Evolutionary conservation across 2,888 invertebrate genomes (phyloP).

Genomic region (Tricholauxania praeusta): DNA sequence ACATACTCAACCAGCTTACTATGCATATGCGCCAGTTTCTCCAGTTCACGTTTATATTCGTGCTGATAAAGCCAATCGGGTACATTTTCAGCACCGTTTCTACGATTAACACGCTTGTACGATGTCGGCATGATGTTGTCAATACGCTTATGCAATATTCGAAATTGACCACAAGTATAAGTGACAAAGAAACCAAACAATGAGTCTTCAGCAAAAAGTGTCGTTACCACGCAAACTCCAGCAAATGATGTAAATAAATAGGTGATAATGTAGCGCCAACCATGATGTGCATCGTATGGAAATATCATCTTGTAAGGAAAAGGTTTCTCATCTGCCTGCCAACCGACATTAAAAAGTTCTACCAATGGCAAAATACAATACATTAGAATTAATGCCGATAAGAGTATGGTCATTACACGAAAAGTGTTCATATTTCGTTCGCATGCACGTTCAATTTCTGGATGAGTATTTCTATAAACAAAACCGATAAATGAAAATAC

Average conservation of each 20-base stretch:
- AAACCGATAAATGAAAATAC: neutral
- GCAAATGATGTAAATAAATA: conserved; percentile 64
- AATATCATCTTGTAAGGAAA: conserved; percentile 68
- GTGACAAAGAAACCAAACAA: conserved; percentile 65
- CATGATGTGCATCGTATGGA: conserved; percentile 60
- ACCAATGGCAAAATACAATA: conserved; percentile 63
- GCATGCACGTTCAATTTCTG: conserved; percentile 55
- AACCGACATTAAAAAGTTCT: conserved; percentile 51
- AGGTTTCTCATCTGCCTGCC: conserved; percentile 54
- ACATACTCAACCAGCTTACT: conserved; percentile 60
- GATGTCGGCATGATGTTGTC: conserved; percentile 50
- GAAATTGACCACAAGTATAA: conserved; percentile 65
- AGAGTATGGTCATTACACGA: conserved; percentile 59
- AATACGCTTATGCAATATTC: conserved; percentile 60
- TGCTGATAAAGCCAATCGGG: conserved; percentile 37
- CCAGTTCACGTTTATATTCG: conserved; percentile 49
- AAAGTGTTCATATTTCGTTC: conserved; percentile 58
- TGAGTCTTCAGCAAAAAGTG: conserved; percentile 65
- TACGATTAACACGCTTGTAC: conserved; percentile 38
- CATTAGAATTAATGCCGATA: conserved; percentile 62
- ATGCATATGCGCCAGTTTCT: conserved; percentile 58
- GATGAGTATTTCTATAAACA: conserved; percentile 50
- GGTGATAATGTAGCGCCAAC: conserved; percentile 59
- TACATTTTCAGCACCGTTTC: conserved; percentile 18
- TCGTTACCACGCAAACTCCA: conserved; percentile 65